Evolutionary conservation across 35 echinoderm and acorn worm genomes (phyloP).

Genomic region (Stichopus chloronotus): DNA sequence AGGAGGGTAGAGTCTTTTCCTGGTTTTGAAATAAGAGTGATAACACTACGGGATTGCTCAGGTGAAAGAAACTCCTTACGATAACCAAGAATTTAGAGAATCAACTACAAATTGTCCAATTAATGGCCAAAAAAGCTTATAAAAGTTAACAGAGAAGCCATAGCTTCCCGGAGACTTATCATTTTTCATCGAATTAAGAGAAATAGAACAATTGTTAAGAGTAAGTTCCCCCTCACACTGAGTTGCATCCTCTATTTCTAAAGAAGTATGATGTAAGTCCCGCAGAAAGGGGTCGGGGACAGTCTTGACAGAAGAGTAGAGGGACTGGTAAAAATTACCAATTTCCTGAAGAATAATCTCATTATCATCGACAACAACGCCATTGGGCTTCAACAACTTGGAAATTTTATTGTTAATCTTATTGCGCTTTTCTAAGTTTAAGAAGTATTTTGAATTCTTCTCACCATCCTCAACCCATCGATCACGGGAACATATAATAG

Average conservation of each 20-base stretch:
- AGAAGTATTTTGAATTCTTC: conserved; percentile 30
- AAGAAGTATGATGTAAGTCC: not conserved
- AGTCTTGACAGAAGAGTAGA: not conserved
- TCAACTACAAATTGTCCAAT: conserved; percentile 21
- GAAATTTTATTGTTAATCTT: not conserved
- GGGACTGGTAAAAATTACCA: not conserved
- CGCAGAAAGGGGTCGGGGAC: not conserved
- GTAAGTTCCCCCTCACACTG: conserved; percentile 20
- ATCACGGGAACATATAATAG: conserved; percentile 23
- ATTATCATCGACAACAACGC: not conserved
- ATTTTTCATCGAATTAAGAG: conserved; percentile 18
- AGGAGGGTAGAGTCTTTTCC: not conserved
- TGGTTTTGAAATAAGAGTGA: not conserved
- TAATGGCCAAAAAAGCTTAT: not conserved
- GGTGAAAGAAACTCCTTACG: not conserved
- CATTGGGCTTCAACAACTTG: not conserved
- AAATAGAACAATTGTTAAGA: not conserved
- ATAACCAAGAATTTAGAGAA: not conserved
- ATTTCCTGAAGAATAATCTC: not conserved
- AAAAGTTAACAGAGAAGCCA: conserved; percentile 42
- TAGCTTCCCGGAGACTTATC: conserved; percentile 44
- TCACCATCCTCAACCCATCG: conserved; percentile 38
- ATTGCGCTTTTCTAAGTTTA: conserved; percentile 28
- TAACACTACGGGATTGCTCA: conserved; percentile 1
- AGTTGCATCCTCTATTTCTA: not conserved